A percentile compares a stretch with the other conserved stretches of the same genome.
phyloP scores from a whole-genome alignment of 1,140 invertebrate genomes.

The Coenobita brevimanus region DNA sequence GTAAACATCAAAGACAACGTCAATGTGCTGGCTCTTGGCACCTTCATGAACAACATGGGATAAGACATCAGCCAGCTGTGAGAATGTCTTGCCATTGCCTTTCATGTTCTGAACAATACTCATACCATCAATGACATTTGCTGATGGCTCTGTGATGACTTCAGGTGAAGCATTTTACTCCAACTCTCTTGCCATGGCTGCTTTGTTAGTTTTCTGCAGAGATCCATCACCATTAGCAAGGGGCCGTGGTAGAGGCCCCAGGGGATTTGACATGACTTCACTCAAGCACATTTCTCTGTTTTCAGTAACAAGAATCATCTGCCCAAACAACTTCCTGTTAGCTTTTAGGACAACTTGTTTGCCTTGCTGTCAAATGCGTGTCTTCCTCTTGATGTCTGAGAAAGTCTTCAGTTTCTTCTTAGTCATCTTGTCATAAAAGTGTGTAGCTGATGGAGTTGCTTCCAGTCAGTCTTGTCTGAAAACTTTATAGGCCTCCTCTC shows the following conservation, averaged over 20 bases:
- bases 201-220: slow-evolving; percentile 26
- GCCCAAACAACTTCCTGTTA: not conserved
- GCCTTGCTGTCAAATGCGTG: too few species aligned
- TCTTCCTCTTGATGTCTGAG: not conserved
- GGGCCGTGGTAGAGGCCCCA: slow-evolving; percentile 5
- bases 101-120: slow-evolving; percentile 13
- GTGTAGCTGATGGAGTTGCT: not conserved
- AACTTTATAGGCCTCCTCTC: slow-evolving; percentile 10
- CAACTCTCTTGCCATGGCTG: not conserved
- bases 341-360: slow-evolving; percentile 25
- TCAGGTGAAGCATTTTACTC: not conserved
- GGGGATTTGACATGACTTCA: slow-evolving; percentile 21
- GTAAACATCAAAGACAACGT: slow-evolving; percentile 21
- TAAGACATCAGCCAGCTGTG: slow-evolving; percentile 13
- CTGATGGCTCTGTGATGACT: not conserved
- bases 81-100: slow-evolving; percentile 21
- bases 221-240: slow-evolving; percentile 33
- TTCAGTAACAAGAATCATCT: slow-evolving; percentile 11
- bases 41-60: not conserved
- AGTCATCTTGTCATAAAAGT: slow-evolving; percentile 1
- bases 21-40: not conserved
- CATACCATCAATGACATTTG: slow-evolving; percentile 37
- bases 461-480: slow-evolving; percentile 9
- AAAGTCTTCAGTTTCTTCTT: slow-evolving; percentile 9
- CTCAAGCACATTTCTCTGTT: slow-evolving; percentile 20